These are phyloP conservation scores for Balaenoptera acutorostrata DNA, from an alignment of 2,113 vertebrate genomes.

Conservation along the genomic window DNA sequence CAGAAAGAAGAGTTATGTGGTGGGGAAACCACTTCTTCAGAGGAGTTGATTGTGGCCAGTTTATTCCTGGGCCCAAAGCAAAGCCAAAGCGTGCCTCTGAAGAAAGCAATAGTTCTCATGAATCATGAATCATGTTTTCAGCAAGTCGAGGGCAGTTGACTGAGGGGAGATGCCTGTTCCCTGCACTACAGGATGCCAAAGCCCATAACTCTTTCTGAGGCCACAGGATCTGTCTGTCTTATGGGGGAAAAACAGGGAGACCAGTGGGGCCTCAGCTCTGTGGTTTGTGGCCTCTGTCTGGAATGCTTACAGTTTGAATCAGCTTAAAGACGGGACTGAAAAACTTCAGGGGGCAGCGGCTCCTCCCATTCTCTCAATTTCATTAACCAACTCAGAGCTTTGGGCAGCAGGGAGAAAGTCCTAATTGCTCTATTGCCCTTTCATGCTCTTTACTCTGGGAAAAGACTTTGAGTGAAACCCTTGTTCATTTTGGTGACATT, in stretches of 20 bases:
- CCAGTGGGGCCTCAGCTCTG: slow-evolving; percentile 38
- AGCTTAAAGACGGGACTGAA: not conserved
- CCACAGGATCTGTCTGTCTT: slow-evolving; percentile 63
- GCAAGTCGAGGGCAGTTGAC: slow-evolving; percentile 67
- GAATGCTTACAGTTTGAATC: not conserved
- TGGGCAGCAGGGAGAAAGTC: not conserved
- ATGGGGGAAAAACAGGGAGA: slow-evolving; percentile 57
- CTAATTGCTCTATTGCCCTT: not conserved
- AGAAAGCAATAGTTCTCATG: slow-evolving; percentile 69
- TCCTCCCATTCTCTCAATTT: not conserved
- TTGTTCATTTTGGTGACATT: not conserved
- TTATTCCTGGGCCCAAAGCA: slow-evolving; percentile 53
- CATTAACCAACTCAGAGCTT: not conserved
- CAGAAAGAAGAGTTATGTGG: slow-evolving; percentile 75
- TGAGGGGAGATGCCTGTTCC: slow-evolving; percentile 74
- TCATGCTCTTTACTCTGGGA: not conserved
- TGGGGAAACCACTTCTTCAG: slow-evolving; percentile 78
- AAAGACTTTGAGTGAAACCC: not conserved
- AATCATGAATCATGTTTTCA: slow-evolving; percentile 76
- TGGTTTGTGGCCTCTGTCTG: slow-evolving; percentile 27
- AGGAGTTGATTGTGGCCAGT: slow-evolving; percentile 73
- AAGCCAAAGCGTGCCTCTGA: slow-evolving; percentile 54
- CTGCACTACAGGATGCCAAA: slow-evolving; percentile 72
- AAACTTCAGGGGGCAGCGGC: not conserved
- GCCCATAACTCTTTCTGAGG: slow-evolving; percentile 77